Evolutionary conservation across 2,797 vertebrate genomes (phyloP).

Genomic region (Siniperca scherzeri): DNA sequence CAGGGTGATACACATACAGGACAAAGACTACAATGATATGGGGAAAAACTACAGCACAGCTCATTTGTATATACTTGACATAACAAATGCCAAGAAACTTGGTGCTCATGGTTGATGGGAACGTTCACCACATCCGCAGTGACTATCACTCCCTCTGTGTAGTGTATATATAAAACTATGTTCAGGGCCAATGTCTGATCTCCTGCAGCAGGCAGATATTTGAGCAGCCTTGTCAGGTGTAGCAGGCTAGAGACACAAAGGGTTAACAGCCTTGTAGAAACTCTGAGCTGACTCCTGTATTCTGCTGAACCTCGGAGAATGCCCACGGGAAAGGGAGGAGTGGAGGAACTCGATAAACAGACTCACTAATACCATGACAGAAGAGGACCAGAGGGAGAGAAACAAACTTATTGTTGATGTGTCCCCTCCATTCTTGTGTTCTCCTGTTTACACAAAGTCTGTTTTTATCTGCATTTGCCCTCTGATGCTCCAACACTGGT

Average conservation of each 20-base stretch:
- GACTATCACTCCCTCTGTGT: slow-evolving; percentile 42
- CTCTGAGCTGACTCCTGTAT: slow-evolving; percentile 48
- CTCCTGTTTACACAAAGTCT: slow-evolving; percentile 54
- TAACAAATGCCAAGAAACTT: slow-evolving; percentile 38
- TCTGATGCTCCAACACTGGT: slow-evolving; percentile 25
- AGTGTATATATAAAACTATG: slow-evolving; percentile 52
- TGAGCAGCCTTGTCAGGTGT: slow-evolving; percentile 47
- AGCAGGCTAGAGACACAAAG: slow-evolving; percentile 42
- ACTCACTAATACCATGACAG: slow-evolving; percentile 64
- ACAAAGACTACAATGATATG: slow-evolving; percentile 46
- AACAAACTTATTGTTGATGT: slow-evolving; percentile 41
- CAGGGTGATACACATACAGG: slow-evolving; percentile 37
- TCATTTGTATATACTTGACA: slow-evolving; percentile 30
- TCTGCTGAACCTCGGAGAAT: slow-evolving; percentile 46
- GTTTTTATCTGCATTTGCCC: slow-evolving; percentile 45
- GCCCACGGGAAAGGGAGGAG: slow-evolving; percentile 55
- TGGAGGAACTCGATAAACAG: slow-evolving; percentile 52
- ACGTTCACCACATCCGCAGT: slow-evolving; percentile 3
- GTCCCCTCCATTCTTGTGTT: slow-evolving; percentile 46
- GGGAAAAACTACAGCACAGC: slow-evolving; percentile 37
- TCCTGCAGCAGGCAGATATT: slow-evolving; percentile 47
- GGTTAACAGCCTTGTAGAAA: slow-evolving; percentile 39
- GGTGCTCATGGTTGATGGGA: slow-evolving; percentile 31
- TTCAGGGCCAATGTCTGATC: slow-evolving; percentile 40
- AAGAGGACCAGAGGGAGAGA: slow-evolving; percentile 54